These are phyloP conservation scores for Phainopepla nitens DNA, from an alignment of 2,113 vertebrate species.

Conservation along the genomic window DNA sequence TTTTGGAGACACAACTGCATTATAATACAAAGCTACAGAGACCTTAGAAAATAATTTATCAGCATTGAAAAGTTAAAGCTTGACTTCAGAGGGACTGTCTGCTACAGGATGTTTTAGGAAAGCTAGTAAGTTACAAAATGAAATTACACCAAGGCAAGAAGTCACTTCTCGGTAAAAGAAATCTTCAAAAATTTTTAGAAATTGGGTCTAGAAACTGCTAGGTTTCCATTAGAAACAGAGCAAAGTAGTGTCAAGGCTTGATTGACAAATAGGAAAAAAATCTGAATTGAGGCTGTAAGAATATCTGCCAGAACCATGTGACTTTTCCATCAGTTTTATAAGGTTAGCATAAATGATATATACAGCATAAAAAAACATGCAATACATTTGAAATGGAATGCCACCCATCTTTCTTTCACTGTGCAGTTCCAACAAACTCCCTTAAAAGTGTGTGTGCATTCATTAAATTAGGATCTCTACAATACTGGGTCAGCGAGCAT, in stretches of 20 bases:
- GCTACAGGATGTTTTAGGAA: neutral
- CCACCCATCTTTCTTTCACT: neutral
- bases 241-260: neutral
- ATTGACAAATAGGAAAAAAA: neutral
- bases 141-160: neutral
- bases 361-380: neutral
- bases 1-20: neutral
- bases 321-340: neutral
- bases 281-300: neutral
- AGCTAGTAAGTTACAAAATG: neutral
- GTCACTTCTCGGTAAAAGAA: neutral
- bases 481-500: neutral
- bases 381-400: neutral
- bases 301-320: neutral
- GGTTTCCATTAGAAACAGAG: neutral
- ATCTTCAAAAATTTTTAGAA: neutral
- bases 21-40: neutral
- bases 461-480: neutral
- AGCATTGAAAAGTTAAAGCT: neutral
- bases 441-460: neutral
- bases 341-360: neutral
- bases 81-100: neutral
- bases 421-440: neutral
- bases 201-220: neutral
- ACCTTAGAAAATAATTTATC: neutral